Evolutionary conservation across 2,797 vertebrate species (phyloP).

Genomic region (Dryobates pubescens): DNA sequence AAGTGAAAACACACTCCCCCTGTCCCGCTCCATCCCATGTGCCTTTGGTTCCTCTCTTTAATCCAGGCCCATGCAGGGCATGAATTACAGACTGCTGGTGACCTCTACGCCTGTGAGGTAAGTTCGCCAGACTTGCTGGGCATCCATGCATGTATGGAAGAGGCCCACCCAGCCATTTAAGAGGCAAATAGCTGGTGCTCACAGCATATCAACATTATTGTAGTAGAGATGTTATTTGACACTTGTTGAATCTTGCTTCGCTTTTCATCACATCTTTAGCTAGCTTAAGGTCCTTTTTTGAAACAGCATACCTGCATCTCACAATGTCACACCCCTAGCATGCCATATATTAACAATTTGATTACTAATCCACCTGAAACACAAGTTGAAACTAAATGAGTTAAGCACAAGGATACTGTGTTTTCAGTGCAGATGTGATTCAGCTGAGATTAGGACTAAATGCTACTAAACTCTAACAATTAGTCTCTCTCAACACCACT

Average conservation of each 20-base stretch:
- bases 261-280: background rate
- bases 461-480: background rate
- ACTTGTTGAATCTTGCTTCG: too few relatives aligned
- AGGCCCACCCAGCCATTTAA: background rate
- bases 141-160: background rate
- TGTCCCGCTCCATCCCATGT: accelerated
- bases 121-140: background rate
- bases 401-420: background rate
- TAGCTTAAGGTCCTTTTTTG: background rate
- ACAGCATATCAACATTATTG: background rate
- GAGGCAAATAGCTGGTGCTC: background rate
- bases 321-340: background rate
- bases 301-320: background rate
- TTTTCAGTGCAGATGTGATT: background rate
- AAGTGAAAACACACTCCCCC: background rate
- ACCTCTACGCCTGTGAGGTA: accelerated
- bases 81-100: background rate
- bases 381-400: background rate
- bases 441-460: background rate
- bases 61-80: background rate
- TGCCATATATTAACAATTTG: background rate
- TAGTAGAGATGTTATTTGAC: background rate
- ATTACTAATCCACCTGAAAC: background rate
- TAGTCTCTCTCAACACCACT: background rate
- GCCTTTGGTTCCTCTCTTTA: background rate